Base-by-base conservation (phyloP, 2,113 vertebrate genomes). In the Noturus placidus region DNA sequence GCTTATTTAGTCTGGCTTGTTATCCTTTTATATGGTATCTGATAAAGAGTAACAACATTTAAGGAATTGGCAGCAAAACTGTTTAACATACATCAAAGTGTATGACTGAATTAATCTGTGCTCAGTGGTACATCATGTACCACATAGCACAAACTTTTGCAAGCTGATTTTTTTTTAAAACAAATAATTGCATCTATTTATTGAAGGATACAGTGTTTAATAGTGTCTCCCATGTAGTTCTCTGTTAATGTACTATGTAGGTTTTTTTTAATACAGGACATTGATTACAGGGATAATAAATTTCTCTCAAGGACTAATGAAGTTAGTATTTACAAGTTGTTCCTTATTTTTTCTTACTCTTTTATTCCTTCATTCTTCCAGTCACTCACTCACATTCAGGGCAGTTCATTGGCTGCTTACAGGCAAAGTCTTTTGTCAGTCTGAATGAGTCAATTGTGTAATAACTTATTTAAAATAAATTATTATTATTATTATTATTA, bases 1-100 rank as follows among this genome's bases (percentile, higher is more conserved):
- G 82, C 89, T 83, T 88, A 89, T 85, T 70, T 27, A 50, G 83
- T 57, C 88, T 65, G 69, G 38, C 74, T 87, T 87, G 74, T 72
- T 84, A 13, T 82, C 22, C 14, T 84, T 80, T 72, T 83, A 83
- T 81, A 54, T 54, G 85, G 83, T 83, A 42, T 57, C 82, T 88
- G 82, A 84, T 85, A 63, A 84, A 80, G 30, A 81, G 76, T 81
- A 87, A 69, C 82, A 83, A 50, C 61, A 80, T 69, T 80, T 27
- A 52, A 69, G 76, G 42, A 81, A 70, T 77, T 72, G 77, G 59
- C 50, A 35, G 30, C 8, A 79, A 79, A 79, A 69, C 59, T 63
- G 50, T 76, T 56, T 79, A 72, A 57, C n/a, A 79, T 79, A 50
- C 63, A 33, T 80, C 59, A 77, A 78, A 86, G 57, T 78, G 27